Conservation (phyloP, 1,140 invertebrate genomes). For the Patella vulgata region DNA sequence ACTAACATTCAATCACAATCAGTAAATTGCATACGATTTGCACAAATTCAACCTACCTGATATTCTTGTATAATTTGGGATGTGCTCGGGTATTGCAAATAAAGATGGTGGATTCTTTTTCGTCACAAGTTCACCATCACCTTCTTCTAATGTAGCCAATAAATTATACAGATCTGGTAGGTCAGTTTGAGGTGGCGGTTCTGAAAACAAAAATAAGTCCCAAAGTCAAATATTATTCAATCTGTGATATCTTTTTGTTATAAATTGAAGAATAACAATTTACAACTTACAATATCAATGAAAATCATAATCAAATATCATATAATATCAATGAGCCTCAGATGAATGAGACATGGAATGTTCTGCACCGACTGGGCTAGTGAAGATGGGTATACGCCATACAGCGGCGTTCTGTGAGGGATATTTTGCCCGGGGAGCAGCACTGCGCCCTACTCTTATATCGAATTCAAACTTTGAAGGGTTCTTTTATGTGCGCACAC, state of each 20-base stretch:
- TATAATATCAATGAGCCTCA: background rate
- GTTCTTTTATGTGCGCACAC: no score
- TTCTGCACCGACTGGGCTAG: no score
- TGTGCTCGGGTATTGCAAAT: constrained; percentile 58
- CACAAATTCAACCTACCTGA: constrained; percentile 44
- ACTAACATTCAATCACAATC: background rate
- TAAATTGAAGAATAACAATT: background rate
- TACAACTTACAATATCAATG: background rate
- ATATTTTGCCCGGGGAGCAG: background rate
- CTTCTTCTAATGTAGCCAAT: constrained; percentile 51
- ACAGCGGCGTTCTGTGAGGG: no score
- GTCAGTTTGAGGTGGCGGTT: constrained; percentile 37
- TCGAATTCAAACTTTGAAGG: no score
- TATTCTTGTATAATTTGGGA: constrained; percentile 55
- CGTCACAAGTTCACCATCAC: constrained; percentile 43
- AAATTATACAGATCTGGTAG: constrained; percentile 57
- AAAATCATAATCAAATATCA: background rate
- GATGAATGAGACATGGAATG: background rate
- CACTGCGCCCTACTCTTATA: no score
- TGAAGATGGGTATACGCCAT: no score
- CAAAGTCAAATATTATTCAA: background rate
- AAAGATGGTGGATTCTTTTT: constrained; percentile 52
- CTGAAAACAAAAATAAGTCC: constrained; percentile 24
- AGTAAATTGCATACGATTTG: background rate
- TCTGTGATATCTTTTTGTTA: background rate